Evolutionary conservation across 2,888 invertebrate genomes (phyloP), one percentile per base, ranked within the genome.

Genomic region (Coleophora flavipennella): DNA sequence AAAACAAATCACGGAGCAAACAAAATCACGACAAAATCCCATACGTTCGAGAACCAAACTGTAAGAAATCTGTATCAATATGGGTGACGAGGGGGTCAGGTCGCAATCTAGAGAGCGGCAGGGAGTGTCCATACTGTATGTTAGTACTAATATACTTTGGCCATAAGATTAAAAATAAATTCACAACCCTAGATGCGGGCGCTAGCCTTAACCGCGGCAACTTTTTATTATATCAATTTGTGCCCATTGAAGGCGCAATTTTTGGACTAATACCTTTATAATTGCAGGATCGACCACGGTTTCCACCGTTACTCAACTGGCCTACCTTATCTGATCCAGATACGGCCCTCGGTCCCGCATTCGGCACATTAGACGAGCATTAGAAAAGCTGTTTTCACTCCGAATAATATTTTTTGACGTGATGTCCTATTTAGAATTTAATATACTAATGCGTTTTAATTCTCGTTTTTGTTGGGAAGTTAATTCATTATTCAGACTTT

Each of bases 161-260:
- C 20, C 20, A 20, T 4, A 6, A 4, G 6, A 20, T 20, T 6
- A 6, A 6, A 3, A 20, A 3, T 20, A 20, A 3, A 6, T 20
- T 6, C 3, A 20, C 56, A 57, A 40, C 59, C 57, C 56, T 58
- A 35, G 3, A 10, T 32, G 7, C 20, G 11, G 28, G 35, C 36
- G 39, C 42, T 59, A 59, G 39, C 52, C 64, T 62, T 65, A 68
- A 68, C 70, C 63, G 63, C 62, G 63, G 46, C 73, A 66, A 70
- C 71, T 71, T 81, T 83, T 84, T 83, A 84, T 84, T 83, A 83
- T 83, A 83, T 83, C 81, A 83, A 84, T 84, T 83, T 83, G 76
- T 70, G 80, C 63, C 74, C 79, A 84, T 84, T 83, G 73, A 67
- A 78, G 72, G 72, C 74, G 70, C 69, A 67, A 69, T 77, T 81